Evolutionary conservation across 30 jellyfish, hydroid and myxozoan species (phyloP).

Genomic region (Mastigias papua): DNA sequence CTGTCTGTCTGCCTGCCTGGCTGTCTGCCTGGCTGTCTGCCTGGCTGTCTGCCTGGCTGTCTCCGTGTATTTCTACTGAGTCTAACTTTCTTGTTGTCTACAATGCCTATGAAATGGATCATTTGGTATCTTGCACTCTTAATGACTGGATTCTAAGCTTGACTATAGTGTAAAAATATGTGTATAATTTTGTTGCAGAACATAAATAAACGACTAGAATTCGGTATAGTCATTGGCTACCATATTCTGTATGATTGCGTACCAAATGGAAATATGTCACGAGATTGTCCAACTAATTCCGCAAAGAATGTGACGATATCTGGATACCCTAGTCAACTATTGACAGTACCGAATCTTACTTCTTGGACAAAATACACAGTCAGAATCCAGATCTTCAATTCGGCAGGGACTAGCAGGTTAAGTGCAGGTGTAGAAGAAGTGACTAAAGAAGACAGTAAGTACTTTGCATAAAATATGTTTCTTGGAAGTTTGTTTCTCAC

Average conservation of each 20-base stretch:
- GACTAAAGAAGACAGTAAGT: conserved; percentile 67
- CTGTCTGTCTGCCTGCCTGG: no score
- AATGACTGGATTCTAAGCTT: not conserved
- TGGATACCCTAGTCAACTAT: conserved; percentile 24
- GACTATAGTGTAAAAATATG: not conserved
- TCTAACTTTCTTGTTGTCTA: no score
- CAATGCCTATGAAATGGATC: no score
- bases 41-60: no score
- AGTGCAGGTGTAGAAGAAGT: not conserved
- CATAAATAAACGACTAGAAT: conserved; percentile 20
- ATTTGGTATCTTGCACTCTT: no score
- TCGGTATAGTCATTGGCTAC: conserved; percentile 59
- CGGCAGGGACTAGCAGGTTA: conserved; percentile 38
- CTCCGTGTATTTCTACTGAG: no score
- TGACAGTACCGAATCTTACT: conserved; percentile 12
- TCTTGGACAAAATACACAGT: conserved; percentile 64
- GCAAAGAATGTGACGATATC: not conserved
- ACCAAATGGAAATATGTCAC: conserved; percentile 15
- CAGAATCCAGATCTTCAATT: conserved; percentile 28
- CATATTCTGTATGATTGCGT: conserved; percentile 24
- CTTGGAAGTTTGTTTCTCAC: no score
- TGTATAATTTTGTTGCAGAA: conserved; percentile 18
- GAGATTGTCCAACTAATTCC: conserved; percentile 27
- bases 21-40: no score
- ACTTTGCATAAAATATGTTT: not conserved